Evolutionary conservation across 1,140 invertebrate species (phyloP).

Genomic region (Teleopsis dalmanni): DNA sequence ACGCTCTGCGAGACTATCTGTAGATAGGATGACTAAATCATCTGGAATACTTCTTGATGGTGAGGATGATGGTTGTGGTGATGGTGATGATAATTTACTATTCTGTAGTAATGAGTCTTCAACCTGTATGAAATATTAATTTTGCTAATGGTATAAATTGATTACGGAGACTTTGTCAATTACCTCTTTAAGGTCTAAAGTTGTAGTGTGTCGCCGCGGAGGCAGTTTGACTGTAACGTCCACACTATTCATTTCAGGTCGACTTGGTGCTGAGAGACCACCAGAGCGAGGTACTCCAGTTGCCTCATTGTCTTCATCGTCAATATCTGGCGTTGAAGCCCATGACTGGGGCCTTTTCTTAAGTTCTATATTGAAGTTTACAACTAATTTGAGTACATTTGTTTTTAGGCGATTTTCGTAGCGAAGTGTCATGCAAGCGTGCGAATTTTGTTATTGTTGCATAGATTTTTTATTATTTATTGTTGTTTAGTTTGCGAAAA

Average conservation of each 20-base stretch:
- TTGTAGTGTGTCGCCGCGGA: constrained; percentile 49
- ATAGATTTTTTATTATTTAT: too few species aligned
- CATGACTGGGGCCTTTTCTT: constrained; percentile 51
- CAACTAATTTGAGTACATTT: too few species aligned
- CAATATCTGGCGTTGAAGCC: constrained; percentile 66
- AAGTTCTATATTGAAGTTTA: constrained; percentile 48
- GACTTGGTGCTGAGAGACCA: constrained; percentile 9
- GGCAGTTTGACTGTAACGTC: constrained; percentile 59
- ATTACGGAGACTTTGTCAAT: constrained; percentile 17
- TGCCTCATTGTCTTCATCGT: constrained; percentile 26
- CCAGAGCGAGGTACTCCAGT: constrained; percentile 1
- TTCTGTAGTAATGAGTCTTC: constrained; percentile 36
- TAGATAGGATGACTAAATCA: constrained; percentile 50
- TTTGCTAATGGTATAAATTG: not conserved
- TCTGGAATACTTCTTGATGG: constrained; percentile 41
- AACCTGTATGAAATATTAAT: constrained; percentile 13
- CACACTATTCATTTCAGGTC: constrained; percentile 29
- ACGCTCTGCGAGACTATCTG: constrained; percentile 53
- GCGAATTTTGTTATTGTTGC: too few species aligned
- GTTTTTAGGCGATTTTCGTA: too few species aligned
- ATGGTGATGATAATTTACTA: constrained; percentile 46
- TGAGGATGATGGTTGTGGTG: constrained; percentile 27
- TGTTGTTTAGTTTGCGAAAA: too few species aligned
- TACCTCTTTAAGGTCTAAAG: constrained; percentile 49
- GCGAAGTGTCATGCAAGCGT: too few species aligned